These are phyloP conservation scores for Rhinoraja longicauda DNA, from an alignment of 2,797 vertebrate genomes.

Conservation along the genomic window DNA sequence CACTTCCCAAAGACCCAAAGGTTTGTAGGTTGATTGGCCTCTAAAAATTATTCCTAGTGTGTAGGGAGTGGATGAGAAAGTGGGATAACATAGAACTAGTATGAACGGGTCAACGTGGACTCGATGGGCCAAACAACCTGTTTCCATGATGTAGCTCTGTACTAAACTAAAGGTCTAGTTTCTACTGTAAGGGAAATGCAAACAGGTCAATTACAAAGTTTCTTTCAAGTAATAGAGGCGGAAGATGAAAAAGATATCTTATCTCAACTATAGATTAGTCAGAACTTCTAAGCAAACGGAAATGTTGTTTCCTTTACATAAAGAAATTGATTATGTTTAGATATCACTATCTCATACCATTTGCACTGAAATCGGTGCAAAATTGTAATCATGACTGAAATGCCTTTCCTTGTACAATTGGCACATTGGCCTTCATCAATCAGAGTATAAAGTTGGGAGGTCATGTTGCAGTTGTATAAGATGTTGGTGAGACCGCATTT, in stretches of 20 bases:
- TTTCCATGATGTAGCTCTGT: too few relatives aligned
- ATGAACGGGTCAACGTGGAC: too few relatives aligned
- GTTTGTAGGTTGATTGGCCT: too few relatives aligned
- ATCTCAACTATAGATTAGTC: neutral
- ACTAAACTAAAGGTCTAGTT: neutral
- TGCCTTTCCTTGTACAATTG: neutral
- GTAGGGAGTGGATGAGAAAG: too few relatives aligned
- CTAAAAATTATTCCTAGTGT: too few relatives aligned
- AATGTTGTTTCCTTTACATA: neutral
- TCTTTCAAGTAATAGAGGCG: neutral
- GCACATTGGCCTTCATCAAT: too few relatives aligned
- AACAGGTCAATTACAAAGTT: neutral
- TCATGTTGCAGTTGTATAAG: too few relatives aligned
- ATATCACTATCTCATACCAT: neutral
- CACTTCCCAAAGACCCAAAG: too few relatives aligned
- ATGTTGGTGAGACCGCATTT: too few relatives aligned
- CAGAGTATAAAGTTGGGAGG: too few relatives aligned
- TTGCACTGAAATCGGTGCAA: neutral
- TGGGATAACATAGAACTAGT: too few relatives aligned
- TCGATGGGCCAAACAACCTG: too few relatives aligned
- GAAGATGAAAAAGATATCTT: neutral
- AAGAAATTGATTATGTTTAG: neutral
- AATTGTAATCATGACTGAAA: neutral
- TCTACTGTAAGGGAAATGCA: neutral
- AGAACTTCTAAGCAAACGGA: neutral